Evolutionary conservation across 2,113 vertebrate species (phyloP).

Genomic region (Pollimyrus isidori): DNA sequence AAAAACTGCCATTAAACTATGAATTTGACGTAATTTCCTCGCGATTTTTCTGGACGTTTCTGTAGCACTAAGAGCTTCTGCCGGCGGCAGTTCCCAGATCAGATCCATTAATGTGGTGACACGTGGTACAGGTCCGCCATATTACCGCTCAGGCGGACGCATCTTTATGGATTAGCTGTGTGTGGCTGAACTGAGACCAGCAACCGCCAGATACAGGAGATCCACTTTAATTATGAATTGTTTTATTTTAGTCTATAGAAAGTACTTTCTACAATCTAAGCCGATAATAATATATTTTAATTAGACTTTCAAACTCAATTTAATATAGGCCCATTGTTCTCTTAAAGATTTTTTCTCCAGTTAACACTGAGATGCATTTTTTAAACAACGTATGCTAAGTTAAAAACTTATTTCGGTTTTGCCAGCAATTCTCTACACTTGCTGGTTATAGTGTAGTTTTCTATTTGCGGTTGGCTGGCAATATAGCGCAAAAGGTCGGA

Average conservation of each 20-base stretch:
- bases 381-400: background rate
- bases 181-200: background rate
- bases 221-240: background rate
- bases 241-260: background rate
- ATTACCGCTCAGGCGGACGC: background rate
- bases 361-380: background rate
- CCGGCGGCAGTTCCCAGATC: conserved; percentile 10
- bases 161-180: background rate
- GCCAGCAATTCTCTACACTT: background rate
- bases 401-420: background rate
- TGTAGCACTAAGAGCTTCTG: conserved; percentile 23
- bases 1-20: background rate
- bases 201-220: conserved; percentile 15
- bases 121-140: background rate
- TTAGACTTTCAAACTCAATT: conserved; percentile 14
- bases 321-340: conserved; percentile 25
- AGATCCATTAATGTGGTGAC: conserved; percentile 31
- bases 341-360: conserved; percentile 22
- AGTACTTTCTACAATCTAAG: conserved; percentile 14
- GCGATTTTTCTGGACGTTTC: conserved; percentile 15
- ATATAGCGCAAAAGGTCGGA: background rate
- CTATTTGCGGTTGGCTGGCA: background rate
- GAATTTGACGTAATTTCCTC: conserved; percentile 6
- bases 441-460: background rate
- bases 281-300: conserved; percentile 30